These are phyloP conservation scores for Egretta garzetta DNA, from an alignment of 2,113 vertebrate genomes.

Conservation along the genomic window DNA sequence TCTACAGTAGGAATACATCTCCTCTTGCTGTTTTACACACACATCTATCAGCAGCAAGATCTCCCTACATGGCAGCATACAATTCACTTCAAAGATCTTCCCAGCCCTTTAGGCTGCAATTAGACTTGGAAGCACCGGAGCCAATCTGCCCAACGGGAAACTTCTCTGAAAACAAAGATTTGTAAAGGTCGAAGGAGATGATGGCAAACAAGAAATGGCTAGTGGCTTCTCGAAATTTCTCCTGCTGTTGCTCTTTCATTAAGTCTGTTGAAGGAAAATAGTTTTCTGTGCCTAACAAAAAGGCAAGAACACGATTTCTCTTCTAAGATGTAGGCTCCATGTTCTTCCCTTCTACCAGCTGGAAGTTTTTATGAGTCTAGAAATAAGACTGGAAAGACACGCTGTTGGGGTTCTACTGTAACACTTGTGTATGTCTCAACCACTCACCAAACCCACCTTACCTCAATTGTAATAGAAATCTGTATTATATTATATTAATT, in stretches of 20 bases:
- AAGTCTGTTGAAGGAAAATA: not conserved
- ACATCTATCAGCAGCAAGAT: slow-evolving; percentile 31
- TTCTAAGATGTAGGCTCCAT: not conserved
- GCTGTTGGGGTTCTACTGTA: not conserved
- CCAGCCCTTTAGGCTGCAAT: slow-evolving; percentile 38
- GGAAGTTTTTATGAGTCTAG: not conserved
- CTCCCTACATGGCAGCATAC: not conserved
- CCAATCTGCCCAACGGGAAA: slow-evolving; percentile 46
- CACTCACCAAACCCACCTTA: not conserved
- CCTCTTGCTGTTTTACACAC: not conserved
- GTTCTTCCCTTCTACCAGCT: not conserved
- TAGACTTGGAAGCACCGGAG: slow-evolving; percentile 18
- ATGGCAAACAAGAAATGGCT: slow-evolving; percentile 38
- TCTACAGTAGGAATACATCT: not conserved
- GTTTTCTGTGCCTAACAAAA: not conserved
- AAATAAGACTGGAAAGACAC: not conserved
- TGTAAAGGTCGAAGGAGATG: slow-evolving; percentile 10
- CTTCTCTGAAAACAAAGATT: slow-evolving; percentile 18
- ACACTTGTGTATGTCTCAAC: not conserved
- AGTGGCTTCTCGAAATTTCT: slow-evolving; percentile 30
- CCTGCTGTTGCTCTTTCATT: not conserved
- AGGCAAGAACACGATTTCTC: not conserved
- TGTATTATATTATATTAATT: not conserved
- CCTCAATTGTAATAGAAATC: not conserved
- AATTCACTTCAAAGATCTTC: slow-evolving; percentile 38